Evolutionary conservation across 92 coral and sea anemone species (phyloP).

Genomic region (Siderastrea radians): DNA sequence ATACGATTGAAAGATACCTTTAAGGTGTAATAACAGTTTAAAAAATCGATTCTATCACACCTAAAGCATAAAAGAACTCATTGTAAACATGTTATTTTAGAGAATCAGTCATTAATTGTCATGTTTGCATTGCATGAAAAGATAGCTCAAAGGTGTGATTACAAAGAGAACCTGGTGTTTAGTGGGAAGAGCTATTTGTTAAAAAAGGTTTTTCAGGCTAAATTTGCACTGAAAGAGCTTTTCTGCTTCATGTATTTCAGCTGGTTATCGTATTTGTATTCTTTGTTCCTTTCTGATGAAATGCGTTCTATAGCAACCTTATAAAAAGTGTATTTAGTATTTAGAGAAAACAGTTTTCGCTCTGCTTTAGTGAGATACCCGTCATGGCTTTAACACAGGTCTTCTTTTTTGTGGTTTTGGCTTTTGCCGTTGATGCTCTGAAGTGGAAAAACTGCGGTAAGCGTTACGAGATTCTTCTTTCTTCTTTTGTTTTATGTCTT

Average conservation of each 20-base stretch:
- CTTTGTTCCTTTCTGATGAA: background rate
- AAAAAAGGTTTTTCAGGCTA: background rate
- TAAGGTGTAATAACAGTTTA: background rate
- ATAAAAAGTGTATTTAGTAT: background rate
- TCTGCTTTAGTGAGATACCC: background rate
- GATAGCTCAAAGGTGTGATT: background rate
- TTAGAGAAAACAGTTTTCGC: background rate
- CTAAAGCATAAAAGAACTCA: background rate
- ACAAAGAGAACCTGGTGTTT: background rate
- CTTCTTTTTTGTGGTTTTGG: conserved; percentile 28
- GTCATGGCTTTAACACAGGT: conserved; percentile 19
- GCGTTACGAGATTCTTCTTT: background rate
- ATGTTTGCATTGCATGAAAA: background rate
- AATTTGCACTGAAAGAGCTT: background rate
- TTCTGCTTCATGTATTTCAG: background rate
- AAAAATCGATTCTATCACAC: background rate
- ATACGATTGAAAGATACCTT: background rate
- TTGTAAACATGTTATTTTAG: background rate
- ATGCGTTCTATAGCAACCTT: background rate
- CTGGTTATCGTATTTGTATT: background rate
- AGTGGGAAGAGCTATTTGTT: background rate
- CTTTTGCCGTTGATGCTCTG: conserved; percentile 65
- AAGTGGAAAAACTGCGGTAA: conserved; percentile 74
- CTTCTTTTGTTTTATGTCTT: background rate
- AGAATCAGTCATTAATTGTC: background rate